Evolutionary conservation across 2,113 vertebrate species (phyloP), one percentile per base, ranked within the genome.

Genomic region (Leucoraja erinaceus): DNA sequence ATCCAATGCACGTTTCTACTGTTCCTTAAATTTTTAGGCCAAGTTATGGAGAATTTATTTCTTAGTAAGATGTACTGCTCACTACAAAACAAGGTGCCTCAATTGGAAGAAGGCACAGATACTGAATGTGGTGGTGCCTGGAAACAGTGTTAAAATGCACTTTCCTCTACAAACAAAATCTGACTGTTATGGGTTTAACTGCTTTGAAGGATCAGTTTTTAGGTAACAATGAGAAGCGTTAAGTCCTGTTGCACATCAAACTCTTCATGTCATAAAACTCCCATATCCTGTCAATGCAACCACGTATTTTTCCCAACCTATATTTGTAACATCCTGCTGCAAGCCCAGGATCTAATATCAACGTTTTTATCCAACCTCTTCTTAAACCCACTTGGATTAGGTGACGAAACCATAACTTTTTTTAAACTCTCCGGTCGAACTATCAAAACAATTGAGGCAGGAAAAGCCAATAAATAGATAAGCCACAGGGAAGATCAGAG

Each of bases 401-500:
- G 83, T 88, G 83, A n/a, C 8, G 28, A 88, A 63, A 31, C 25
- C 31, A 63, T 86, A n/a, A 28, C 5, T n/a, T 88, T 61, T 12
- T 88, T 61, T 63, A 47, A 31, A 88, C 61, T 88, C 63, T 88
- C 83, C 14, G 10, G 16, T 31, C 10, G 16, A 47, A 25, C 90
- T 91, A 91, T 72, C 90, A 54, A 91, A 72, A 72, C 81, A 84
- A 56, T 84, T 84, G 81, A 84, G 20, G 33, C 90, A 91, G 31
- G 18, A 72, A 74, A 74, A 10, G 20, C 10, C 66, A 72, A 91
- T 68, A 72, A 91, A 91, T 91, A 91, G 22, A 20, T 14, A 74
- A 91, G 22, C 68, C 68, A 11, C 68, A 74, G 90, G 90, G 88
- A 91, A 91, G 70, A 91, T 74, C 90, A 54, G 31, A 70, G 68